These are phyloP conservation scores for Sinonovacula constricta DNA, from an alignment of 1,140 invertebrate species.

Conservation along the genomic window DNA sequence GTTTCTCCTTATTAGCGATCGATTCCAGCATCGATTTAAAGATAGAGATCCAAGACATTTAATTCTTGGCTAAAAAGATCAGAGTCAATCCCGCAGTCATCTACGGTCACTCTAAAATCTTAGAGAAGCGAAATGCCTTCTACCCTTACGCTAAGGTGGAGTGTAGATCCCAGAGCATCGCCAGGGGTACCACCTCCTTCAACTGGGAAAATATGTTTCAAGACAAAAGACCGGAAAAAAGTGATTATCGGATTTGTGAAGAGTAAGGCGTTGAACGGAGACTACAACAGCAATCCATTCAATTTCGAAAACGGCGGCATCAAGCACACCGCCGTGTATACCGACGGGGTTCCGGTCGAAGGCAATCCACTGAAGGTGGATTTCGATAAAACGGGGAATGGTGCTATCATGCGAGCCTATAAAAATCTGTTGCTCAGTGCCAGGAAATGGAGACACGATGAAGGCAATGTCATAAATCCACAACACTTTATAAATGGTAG, in stretches of 20 bases:
- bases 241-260: not conserved
- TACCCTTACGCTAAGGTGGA: constrained; percentile 29
- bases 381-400: not conserved
- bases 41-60: not conserved
- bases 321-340: constrained; percentile 18
- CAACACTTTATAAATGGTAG: constrained; percentile 22
- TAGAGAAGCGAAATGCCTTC: constrained; percentile 19
- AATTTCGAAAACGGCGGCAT: constrained; percentile 39
- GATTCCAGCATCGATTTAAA: not conserved
- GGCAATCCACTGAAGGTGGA: constrained; percentile 36
- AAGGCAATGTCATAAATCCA: constrained; percentile 28
- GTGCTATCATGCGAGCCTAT: constrained; percentile 10
- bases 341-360: constrained; percentile 29
- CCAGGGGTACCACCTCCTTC: not conserved
- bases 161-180: constrained; percentile 16
- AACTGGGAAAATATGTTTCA: constrained; percentile 34
- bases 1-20: not conserved
- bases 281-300: constrained; percentile 37
- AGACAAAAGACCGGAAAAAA: constrained; percentile 2
- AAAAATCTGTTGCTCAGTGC: constrained; percentile 28
- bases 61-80: not conserved
- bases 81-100: constrained; percentile 44
- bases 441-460: constrained; percentile 40
- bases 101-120: constrained; percentile 20
- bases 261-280: constrained; percentile 6